A percentile compares a stretch with the other conserved stretches of the same genome.
These are phyloP conservation scores for Phthorimaea operculella DNA, from an alignment of 1,140 invertebrate species.

Conservation along the genomic window DNA sequence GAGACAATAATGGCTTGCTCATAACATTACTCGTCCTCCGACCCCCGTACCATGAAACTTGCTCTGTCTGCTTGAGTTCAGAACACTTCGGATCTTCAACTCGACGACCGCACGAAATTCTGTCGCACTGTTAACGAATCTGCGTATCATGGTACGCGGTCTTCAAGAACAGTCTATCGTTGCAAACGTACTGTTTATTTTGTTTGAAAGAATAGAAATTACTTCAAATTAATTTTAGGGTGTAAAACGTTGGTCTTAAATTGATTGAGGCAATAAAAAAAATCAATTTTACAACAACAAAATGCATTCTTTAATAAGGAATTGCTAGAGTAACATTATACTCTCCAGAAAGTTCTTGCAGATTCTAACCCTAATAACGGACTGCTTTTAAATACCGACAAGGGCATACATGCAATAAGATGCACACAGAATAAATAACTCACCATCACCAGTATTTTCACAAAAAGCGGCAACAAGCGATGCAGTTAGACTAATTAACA, in stretches of 20 bases:
- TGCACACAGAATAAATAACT: background rate
- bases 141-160: conserved; percentile 30
- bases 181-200: conserved; percentile 40
- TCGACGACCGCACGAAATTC: background rate
- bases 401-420: background rate
- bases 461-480: background rate
- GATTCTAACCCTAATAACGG: too few relatives aligned
- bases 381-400: too few relatives aligned
- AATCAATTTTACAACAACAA: too few relatives aligned
- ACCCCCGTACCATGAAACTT: conserved; percentile 44
- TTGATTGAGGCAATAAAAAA: background rate
- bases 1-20: conserved; percentile 68
- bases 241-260: background rate
- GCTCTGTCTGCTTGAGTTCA: background rate
- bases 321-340: too few relatives aligned
- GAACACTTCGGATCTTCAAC: background rate
- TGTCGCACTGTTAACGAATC: background rate
- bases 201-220: conserved; percentile 31
- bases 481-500: conserved; percentile 4
- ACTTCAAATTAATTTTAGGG: conserved; percentile 26
- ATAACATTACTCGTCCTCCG: conserved; percentile 66
- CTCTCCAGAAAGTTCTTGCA: too few relatives aligned
- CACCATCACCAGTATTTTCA: background rate
- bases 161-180: conserved; percentile 35
- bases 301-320: too few relatives aligned